Evolutionary conservation across 2,888 invertebrate species (phyloP).

Genomic region (Cosmia trapezina): DNA sequence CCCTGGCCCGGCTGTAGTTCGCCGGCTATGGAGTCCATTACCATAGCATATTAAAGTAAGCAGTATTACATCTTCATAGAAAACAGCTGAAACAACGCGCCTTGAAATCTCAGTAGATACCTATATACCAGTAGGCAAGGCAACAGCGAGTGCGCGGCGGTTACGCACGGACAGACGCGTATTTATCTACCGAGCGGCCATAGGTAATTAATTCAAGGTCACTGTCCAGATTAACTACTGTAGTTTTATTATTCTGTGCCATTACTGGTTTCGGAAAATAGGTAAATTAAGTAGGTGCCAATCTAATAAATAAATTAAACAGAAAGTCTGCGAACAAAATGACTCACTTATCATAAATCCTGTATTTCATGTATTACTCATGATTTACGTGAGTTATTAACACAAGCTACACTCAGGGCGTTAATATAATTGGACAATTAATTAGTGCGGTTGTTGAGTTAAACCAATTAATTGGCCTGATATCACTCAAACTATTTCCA

Average conservation of each 20-base stretch:
- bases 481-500: constrained; percentile 30
- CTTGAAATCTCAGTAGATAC: too few species aligned
- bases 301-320: constrained; percentile 2
- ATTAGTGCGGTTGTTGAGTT: constrained; percentile 49
- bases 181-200: too few species aligned
- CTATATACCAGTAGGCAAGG: too few species aligned
- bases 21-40: constrained; percentile 8
- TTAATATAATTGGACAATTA: constrained; percentile 47
- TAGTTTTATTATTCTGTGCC: too few species aligned
- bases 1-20: background rate
- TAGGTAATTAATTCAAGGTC: too few species aligned
- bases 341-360: constrained; percentile 4
- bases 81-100: too few species aligned
- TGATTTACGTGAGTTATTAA: constrained; percentile 32
- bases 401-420: constrained; percentile 7
- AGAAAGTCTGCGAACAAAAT: background rate
- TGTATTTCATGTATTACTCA: constrained; percentile 11
- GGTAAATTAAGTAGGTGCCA: background rate
- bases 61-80: too few species aligned
- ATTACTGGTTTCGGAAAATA: background rate
- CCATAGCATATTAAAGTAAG: too few species aligned
- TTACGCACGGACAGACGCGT: too few species aligned
- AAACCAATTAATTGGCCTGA: constrained; percentile 48
- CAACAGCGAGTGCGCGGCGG: too few species aligned
- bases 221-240: too few species aligned